Evolutionary conservation across 2,113 vertebrate genomes (phyloP), one percentile per base, ranked within the genome.

Genomic region (Amazona vittata): DNA sequence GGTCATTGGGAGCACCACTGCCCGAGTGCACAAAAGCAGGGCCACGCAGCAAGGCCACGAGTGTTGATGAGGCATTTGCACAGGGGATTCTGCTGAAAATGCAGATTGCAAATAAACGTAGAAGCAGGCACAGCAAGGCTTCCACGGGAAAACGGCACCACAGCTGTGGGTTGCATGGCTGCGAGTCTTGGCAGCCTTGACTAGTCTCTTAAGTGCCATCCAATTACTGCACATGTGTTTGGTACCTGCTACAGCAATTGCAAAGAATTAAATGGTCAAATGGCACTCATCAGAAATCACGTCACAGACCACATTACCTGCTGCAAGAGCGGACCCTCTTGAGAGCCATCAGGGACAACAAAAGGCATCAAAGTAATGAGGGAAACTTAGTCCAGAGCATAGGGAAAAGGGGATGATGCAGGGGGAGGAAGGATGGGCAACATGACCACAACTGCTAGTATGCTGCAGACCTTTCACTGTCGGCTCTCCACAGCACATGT

Each of bases 171-270:
- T 91, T 94, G 84, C 90, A 84, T 82, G 84, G 86, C 41, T 8
- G 28, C 1, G 69, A 63, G 80, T 15, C 68, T 81, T 96, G 95
- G 92, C 92, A 90, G 86, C 63, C 83, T 76, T 83, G 91, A 46
- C 68, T 93, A 80, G 93, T 96, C 93, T 93, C 97, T 74, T 94
- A 97, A 93, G 94, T 93, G 95, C 94, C 95, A 97, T 96, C 96
- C 90, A 93, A 96, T 96, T 95, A 95, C 65, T 82, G 90, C 76
- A 93, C 95, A 96, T 93, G 94, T 91, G 83, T 94, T 96, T 96
- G 90, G 94, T 92, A 95, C 82, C 88, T 83, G 50, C 73, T 91
- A 43, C 3, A 65, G 90, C 33, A 85, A 82, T 86, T 75, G 89
- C 84, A 67, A 86, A 90, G 86, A 96, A 96, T 96, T 96, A 97